Base-by-base conservation (phyloP, 2,797 vertebrate genomes). In the Microctenopoma lineatum region DNA sequence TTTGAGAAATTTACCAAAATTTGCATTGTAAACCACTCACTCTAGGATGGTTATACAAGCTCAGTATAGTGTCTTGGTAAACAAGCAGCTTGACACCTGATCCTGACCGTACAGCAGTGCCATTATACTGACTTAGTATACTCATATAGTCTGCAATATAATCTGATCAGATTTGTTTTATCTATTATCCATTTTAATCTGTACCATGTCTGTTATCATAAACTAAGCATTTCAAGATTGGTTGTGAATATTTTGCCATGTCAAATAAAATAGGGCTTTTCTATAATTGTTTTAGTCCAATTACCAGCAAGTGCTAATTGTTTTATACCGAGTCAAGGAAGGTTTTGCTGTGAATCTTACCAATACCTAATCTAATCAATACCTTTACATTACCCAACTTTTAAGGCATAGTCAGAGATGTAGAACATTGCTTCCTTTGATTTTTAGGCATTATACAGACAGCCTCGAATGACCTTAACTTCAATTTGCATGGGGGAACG, bases 71-170 rank as follows among this genome's bases (percentile, higher is more conserved):
- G 4, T 51, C 59, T 42, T 46, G 45, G 55, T 61, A 81, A 60
- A 83, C 71, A 84, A 75, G 84, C 68, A 75, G 38, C 59, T 34
- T 2, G 66, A 85, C 69, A 90, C 68, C 41, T 81, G 87, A 85
- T 79, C 72, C 81, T 16, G 52, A 75, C 70, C 69, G 51, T 34
- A 50, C 67, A 82, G 77, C 62, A 77, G 58, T 27, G 66, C 59
- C 55, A 53, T 66, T 80, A 82, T 84, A 79, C 80, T 64, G 32
- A 34, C 32, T 34, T 34, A 34, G 32, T 34, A 7, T 34, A 8
- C 32, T 34, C 32, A 34, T 8, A 3, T 34, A 8, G 32, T 34
- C 32, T 34, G 32, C 32, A 34, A 34, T 34, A 34, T 34, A 8
- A 34, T 34, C 21, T 21, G 21, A 21, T 32, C 29, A 6, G 29